These are phyloP conservation scores for Enteromius anoplus DNA, from an alignment of 2,797 vertebrate genomes.

Conservation along the genomic window DNA sequence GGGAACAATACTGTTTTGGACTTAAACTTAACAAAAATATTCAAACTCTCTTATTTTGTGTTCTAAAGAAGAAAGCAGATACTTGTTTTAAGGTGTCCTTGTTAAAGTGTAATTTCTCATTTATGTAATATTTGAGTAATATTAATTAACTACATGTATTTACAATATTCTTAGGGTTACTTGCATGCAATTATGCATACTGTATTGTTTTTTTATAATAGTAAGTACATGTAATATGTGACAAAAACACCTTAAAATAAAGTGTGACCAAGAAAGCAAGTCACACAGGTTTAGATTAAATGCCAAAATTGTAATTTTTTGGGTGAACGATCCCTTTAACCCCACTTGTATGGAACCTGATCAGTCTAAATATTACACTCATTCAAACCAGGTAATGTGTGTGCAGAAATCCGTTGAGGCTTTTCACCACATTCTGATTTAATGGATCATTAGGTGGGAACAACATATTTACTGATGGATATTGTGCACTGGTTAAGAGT, in stretches of 20 bases:
- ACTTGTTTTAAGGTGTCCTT: neutral
- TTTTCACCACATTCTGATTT: slow-evolving; percentile 12
- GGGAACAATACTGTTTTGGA: neutral
- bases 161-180: neutral
- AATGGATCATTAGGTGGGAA: slow-evolving; percentile 29
- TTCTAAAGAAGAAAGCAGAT: neutral
- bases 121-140: neutral
- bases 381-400: slow-evolving; percentile 6
- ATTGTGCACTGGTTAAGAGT: slow-evolving; percentile 14
- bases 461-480: slow-evolving; percentile 13
- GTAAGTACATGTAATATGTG: neutral
- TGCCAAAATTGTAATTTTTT: neutral
- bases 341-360: slow-evolving; percentile 21
- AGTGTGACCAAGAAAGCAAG: neutral
- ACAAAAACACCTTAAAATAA: neutral
- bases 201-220: neutral
- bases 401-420: neutral
- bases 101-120: neutral
- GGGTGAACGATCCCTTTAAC: slow-evolving; percentile 1
- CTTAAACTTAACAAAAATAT: neutral
- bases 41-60: neutral
- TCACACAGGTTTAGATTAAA: neutral
- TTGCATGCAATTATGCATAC: neutral
- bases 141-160: neutral
- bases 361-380: neutral